Evolutionary conservation across 2,888 invertebrate genomes (phyloP).

Genomic region (Monopis laevigella): DNA sequence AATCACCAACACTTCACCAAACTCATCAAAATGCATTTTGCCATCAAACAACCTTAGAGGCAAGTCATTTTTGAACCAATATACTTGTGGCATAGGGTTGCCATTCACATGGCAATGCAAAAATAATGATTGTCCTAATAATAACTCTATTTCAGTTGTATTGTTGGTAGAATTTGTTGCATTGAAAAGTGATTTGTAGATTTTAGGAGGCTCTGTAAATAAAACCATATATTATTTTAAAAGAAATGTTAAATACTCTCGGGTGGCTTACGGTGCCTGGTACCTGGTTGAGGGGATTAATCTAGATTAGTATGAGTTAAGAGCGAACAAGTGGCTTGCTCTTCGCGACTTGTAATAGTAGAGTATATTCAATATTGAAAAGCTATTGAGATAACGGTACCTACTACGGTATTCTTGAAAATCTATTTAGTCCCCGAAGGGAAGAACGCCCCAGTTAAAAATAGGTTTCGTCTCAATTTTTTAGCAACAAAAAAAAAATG

Average conservation of each 20-base stretch:
- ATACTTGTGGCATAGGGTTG: conserved; percentile 65
- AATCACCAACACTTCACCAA: conserved; percentile 42
- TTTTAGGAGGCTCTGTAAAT: conserved; percentile 50
- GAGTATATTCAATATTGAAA: too few species aligned
- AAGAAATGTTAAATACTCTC: conserved; percentile 4
- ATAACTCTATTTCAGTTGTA: conserved; percentile 33
- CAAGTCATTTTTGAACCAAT: conserved; percentile 67
- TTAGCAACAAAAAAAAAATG: too few species aligned
- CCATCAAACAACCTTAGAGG: conserved; percentile 57
- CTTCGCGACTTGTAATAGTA: too few species aligned
- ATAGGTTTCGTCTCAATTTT: too few species aligned
- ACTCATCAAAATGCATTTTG: conserved; percentile 40
- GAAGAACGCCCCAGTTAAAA: too few species aligned
- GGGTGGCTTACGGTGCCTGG: too few species aligned
- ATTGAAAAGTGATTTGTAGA: conserved; percentile 38
- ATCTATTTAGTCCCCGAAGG: too few species aligned
- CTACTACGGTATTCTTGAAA: too few species aligned
- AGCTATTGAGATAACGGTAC: too few species aligned
- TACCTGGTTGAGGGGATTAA: too few species aligned
- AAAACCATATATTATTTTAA: conserved; percentile 9
- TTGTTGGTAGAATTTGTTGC: conserved; percentile 25
- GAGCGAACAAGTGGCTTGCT: too few species aligned
- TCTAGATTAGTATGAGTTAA: too few species aligned
- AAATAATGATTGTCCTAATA: conserved; percentile 50
- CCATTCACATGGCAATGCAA: conserved; percentile 68